Conservation (phyloP, 2,888 invertebrate genomes). For the Cremastobaeus sp. region DNA sequence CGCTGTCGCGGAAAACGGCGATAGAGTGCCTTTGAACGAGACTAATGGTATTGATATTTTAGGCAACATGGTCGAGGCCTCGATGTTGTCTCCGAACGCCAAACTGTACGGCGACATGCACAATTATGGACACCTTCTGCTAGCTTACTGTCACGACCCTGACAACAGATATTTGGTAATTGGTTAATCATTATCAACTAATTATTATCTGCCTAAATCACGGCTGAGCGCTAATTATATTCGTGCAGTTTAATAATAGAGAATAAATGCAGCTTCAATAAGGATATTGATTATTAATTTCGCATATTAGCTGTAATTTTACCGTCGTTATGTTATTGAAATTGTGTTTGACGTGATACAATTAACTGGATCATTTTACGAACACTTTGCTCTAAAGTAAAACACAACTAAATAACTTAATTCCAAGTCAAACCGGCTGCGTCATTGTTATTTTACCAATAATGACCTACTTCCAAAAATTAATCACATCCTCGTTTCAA, state of each 20-base stretch:
- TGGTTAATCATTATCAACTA: background rate
- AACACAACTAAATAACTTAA: background rate
- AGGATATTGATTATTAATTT: too few species aligned
- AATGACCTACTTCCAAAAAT: background rate
- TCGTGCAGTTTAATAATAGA: too few species aligned
- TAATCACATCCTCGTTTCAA: background rate
- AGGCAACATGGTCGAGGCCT: slow-evolving; percentile 88
- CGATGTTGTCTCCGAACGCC: slow-evolving; percentile 84
- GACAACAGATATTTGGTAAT: slow-evolving; percentile 85
- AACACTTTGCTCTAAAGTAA: background rate
- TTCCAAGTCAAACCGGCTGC: background rate
- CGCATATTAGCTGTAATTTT: too few species aligned
- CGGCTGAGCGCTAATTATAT: too few species aligned
- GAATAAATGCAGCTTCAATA: too few species aligned
- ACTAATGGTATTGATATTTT: slow-evolving; percentile 86
- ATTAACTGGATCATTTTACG: background rate
- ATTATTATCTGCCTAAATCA: too few species aligned
- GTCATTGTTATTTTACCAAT: background rate
- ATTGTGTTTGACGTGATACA: too few species aligned
- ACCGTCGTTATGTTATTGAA: too few species aligned
- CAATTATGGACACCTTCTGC: slow-evolving; percentile 89
- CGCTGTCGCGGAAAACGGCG: slow-evolving; percentile 81
- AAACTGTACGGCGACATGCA: slow-evolving; percentile 88
- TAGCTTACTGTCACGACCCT: slow-evolving; percentile 89
- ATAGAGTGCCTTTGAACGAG: slow-evolving; percentile 82